Evolutionary conservation across 1,140 invertebrate genomes (phyloP).

Genomic region (Trichonephila inaurata): DNA sequence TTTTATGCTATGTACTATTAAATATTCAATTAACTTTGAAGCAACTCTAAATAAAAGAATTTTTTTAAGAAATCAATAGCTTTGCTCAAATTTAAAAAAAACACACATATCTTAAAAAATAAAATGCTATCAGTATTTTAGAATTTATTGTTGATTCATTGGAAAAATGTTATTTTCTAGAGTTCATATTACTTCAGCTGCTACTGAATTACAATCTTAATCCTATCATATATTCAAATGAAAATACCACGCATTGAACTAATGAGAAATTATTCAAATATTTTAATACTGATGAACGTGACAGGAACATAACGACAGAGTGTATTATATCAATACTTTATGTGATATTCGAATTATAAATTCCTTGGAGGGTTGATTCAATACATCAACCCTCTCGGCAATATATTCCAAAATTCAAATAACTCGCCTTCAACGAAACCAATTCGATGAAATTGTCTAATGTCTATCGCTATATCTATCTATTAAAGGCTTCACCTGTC

Average conservation of each 20-base stretch:
- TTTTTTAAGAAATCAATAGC: too few species aligned
- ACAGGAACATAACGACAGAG: neutral
- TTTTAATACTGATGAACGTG: neutral
- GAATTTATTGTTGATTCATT: too few species aligned
- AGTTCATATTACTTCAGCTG: too few species aligned
- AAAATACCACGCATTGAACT: neutral
- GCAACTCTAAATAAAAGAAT: too few species aligned
- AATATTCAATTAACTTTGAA: too few species aligned
- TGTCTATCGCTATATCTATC: neutral
- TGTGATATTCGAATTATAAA: neutral
- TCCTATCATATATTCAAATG: neutral
- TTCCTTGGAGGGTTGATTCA: neutral
- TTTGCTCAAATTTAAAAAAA: too few species aligned
- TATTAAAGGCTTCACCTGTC: neutral
- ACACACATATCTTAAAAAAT: too few species aligned
- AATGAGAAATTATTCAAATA: neutral
- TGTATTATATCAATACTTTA: neutral
- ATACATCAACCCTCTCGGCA: neutral
- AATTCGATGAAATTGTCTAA: neutral
- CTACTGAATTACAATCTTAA: too few species aligned
- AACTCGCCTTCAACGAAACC: neutral
- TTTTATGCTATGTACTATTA: too few species aligned
- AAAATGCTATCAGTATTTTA: too few species aligned
- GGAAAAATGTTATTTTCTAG: too few species aligned
- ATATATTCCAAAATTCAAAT: neutral